Base-by-base conservation (phyloP, 2,797 vertebrate genomes). In the Ispidina picta region DNA sequence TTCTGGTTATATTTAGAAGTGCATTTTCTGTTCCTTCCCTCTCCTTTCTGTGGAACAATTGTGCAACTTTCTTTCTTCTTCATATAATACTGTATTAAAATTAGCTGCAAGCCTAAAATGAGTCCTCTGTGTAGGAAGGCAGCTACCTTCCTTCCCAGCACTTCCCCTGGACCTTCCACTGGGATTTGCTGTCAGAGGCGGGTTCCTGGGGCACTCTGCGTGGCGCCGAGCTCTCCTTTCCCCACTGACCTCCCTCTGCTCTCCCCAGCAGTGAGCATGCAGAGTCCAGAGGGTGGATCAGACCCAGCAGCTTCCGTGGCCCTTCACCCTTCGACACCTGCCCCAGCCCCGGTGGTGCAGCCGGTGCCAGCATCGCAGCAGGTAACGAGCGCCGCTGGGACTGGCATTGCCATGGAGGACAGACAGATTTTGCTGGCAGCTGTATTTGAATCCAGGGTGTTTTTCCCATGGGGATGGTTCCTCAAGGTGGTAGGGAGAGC, bases 351-450 rank as follows among this genome's bases (percentile, higher is more conserved):
- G 0, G 98, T 99, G 52, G 98, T 99, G 86, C 99, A 99, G 96
- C 98, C 99, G 0, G 99, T 99, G 72, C 98, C 99, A 31, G 98
- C 99, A 6, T 99, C 99, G 7, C 99, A 99, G 90, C 99, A 99
- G 99, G 99, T 99, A 98, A 95, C 4, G 31, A 6, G 51, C 83
- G 9, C 78, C 35, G 73, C 85, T 56, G 86, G 88, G 64, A 44
- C 26, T 54, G 77, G 65, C 6, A 74, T 74, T 81, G 44, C 25
- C 81, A 56, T 88, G 75, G 72, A 55, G 49, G 86, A n/a, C 8
- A 35, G 54, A 22, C 74, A 41, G 20, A 16, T 3, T 91, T 54
- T 54, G n/a, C 49, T 31, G 68, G 10, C 52, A 64, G 56, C 21
- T 73, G 41, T 2, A 5, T 56, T 72, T 46, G 19, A 70, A 88